Evolutionary conservation across 2,113 vertebrate species (phyloP).

Genomic region (Fulica atra): DNA sequence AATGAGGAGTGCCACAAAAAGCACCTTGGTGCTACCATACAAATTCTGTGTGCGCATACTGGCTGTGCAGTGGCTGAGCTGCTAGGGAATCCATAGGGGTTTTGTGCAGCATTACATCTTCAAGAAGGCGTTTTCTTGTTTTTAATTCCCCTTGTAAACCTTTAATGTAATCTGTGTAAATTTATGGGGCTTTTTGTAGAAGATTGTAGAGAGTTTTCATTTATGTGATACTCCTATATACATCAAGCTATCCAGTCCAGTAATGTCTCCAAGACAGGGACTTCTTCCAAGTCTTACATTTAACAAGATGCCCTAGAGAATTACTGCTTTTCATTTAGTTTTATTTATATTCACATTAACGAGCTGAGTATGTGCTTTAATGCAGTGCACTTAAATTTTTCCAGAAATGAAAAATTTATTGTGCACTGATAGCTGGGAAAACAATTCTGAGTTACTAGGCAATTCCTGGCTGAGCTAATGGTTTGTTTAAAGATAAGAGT

Average conservation of each 20-base stretch:
- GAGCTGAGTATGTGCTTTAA: background rate
- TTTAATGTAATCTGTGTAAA: background rate
- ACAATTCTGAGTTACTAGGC: background rate
- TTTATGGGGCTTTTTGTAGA: background rate
- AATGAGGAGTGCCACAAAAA: background rate
- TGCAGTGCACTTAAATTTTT: background rate
- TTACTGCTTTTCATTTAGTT: background rate
- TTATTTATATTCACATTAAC: background rate
- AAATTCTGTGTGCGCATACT: background rate
- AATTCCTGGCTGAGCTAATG: background rate
- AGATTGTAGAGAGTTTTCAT: background rate
- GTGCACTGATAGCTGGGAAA: background rate
- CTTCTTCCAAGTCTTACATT: conserved; percentile 14
- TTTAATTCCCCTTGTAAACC: background rate
- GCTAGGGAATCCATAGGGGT: background rate
- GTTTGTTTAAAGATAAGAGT: background rate
- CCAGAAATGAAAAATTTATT: background rate
- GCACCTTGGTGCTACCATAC: background rate
- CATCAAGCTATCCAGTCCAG: background rate
- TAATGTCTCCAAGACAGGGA: background rate
- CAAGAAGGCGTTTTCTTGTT: background rate
- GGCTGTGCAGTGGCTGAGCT: background rate
- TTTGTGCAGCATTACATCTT: background rate
- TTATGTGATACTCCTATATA: background rate
- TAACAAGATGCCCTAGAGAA: background rate